A percentile compares a stretch with the other conserved stretches of the same genome.
Conservation (phyloP, 2,113 vertebrate genomes). For the Tylochromis polylepis region DNA sequence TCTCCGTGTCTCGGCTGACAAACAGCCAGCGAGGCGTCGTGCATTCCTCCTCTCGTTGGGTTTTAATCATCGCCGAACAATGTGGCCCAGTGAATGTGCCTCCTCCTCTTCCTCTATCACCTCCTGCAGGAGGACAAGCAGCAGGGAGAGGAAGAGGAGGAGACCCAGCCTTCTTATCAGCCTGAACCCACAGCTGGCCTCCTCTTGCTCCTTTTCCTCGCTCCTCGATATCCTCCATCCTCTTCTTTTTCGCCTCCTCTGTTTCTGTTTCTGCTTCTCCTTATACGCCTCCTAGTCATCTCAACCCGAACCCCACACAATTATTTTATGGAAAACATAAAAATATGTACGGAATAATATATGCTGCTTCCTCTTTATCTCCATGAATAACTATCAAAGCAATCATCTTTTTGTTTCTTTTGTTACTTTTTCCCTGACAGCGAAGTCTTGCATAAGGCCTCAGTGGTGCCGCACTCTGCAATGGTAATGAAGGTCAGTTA, state of each 20-base stretch:
- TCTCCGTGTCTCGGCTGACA: conserved; percentile 63
- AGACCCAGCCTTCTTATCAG: conserved; percentile 2
- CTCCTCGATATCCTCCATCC: not conserved
- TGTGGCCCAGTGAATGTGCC: conserved; percentile 43
- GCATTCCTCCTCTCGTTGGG: conserved; percentile 62
- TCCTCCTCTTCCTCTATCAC: not conserved
- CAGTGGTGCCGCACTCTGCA: not conserved
- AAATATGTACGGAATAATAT: not conserved
- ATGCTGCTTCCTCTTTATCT: not conserved
- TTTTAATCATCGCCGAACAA: conserved; percentile 70
- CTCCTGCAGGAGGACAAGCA: conserved; percentile 10
- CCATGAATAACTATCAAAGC: not conserved
- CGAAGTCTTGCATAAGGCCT: not conserved
- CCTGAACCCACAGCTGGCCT: not conserved
- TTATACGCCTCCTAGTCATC: not conserved
- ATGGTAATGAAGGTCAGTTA: conserved; percentile 40
- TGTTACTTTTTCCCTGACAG: not conserved
- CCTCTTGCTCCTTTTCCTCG: not conserved
- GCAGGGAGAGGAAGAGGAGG: conserved; percentile 1
- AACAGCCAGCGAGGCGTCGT: conserved; percentile 59
- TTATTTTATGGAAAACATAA: not conserved
- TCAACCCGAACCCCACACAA: not conserved
- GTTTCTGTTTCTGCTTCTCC: not conserved
- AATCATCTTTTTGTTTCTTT: not conserved
- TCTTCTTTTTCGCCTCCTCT: not conserved